phyloP scores from a whole-genome alignment of 2,797 vertebrate genomes.

The Dallia pectoralis region DNA sequence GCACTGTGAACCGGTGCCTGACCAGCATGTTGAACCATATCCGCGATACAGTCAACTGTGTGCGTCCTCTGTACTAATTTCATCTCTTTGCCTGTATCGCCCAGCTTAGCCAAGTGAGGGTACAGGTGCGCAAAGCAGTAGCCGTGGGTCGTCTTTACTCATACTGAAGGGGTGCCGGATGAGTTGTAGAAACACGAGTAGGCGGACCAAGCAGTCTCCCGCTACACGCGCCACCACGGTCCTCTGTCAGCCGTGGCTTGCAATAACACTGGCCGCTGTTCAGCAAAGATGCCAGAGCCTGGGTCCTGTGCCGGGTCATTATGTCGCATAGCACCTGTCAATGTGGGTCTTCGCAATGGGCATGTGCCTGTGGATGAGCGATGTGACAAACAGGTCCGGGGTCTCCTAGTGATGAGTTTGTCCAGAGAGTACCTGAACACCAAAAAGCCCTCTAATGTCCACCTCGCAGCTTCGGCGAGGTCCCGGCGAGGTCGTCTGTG shows the following conservation, averaged over 20 bases:
- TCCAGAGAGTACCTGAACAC: constrained; percentile 7
- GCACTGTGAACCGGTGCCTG: not conserved
- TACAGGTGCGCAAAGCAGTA: not conserved
- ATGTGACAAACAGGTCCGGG: not conserved
- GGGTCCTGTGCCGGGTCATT: not conserved
- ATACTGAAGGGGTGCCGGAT: not conserved
- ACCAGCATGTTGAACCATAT: not conserved
- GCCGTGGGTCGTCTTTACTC: not conserved
- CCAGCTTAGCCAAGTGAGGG: not conserved
- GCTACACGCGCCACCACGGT: not conserved
- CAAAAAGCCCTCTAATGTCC: not conserved
- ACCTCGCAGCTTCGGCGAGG: not conserved
- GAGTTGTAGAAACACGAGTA: not conserved
- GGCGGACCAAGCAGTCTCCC: not conserved
- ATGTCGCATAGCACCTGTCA: not conserved
- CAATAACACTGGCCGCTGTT: not conserved
- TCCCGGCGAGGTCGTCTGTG: not conserved
- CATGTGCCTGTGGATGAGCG: not conserved
- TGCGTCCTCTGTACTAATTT: not conserved
- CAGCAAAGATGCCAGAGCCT: not conserved
- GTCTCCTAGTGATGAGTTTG: not conserved
- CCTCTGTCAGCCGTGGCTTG: not conserved
- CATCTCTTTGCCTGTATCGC: not conserved
- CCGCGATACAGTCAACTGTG: not conserved
- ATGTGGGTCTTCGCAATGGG: not conserved